Conservation (phyloP, 1,140 invertebrate species). For the Drosophila prosaltans region DNA sequence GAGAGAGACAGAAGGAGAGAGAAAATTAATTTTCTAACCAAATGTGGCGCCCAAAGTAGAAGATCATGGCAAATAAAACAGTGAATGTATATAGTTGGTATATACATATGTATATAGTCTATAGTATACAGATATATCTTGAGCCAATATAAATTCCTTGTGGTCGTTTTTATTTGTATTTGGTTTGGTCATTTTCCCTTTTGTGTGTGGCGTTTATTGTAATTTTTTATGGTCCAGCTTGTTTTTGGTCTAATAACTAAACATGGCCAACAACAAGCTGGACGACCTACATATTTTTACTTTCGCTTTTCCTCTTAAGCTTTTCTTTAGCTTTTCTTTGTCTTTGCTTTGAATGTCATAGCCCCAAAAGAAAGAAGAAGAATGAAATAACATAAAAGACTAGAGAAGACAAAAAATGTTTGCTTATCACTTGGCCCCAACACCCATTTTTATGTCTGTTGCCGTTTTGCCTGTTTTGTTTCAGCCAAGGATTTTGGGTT, state of each 20-base stretch:
- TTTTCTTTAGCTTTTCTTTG: conserved; percentile 4
- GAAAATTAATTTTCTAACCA: conserved; percentile 39
- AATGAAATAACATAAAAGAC: conserved; percentile 30
- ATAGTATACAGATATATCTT: conserved; percentile 41
- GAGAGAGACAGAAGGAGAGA: conserved; percentile 15
- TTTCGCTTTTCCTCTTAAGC: conserved; percentile 48
- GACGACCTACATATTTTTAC: conserved; percentile 47
- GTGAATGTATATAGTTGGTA: not conserved
- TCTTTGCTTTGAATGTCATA: conserved; percentile 6
- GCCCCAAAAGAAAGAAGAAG: conserved; percentile 35
- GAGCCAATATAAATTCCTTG: conserved; percentile 66
- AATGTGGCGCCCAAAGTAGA: conserved; percentile 12
- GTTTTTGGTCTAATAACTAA: conserved; percentile 62
- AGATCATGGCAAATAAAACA: not conserved
- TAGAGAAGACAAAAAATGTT: conserved; percentile 40
- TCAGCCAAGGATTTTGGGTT: conserved; percentile 18
- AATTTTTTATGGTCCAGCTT: conserved; percentile 66
- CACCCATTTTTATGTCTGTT: conserved; percentile 59
- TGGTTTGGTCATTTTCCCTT: conserved; percentile 38
- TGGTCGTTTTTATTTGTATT: conserved; percentile 65
- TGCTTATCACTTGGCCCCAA: conserved; percentile 53
- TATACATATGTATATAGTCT: conserved; percentile 21
- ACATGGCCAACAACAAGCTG: conserved; percentile 26
- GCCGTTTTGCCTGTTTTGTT: conserved; percentile 34
- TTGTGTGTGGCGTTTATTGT: conserved; percentile 61